Conservation (phyloP, 2,888 invertebrate genomes). For the Parascotia fuliginaria region DNA sequence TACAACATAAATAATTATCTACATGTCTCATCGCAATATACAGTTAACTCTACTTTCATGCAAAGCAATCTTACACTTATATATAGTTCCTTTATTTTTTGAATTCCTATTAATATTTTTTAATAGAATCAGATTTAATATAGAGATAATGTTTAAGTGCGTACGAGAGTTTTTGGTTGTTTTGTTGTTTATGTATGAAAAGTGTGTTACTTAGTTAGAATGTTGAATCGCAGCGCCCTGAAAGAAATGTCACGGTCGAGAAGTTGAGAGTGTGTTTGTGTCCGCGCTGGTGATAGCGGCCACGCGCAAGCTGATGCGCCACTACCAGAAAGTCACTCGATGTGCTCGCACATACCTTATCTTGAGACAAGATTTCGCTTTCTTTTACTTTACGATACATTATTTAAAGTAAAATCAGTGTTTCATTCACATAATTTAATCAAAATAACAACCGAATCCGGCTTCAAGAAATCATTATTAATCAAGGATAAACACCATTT, state of each 20-base stretch:
- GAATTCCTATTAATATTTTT: neutral
- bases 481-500: slow-evolving; percentile 68
- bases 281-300: slow-evolving; percentile 45
- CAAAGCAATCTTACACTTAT: neutral
- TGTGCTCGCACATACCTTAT: slow-evolving; percentile 50
- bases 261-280: slow-evolving; percentile 58
- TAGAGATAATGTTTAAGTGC: slow-evolving; percentile 28
- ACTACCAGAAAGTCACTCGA: slow-evolving; percentile 57
- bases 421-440: neutral
- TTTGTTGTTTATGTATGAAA: slow-evolving; percentile 37
- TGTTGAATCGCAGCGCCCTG: slow-evolving; percentile 65
- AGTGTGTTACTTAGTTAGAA: slow-evolving; percentile 69
- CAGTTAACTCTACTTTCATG: too few species aligned
- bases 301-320: slow-evolving; percentile 42
- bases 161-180: slow-evolving; percentile 17
- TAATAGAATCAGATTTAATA: slow-evolving; percentile 25
- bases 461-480: slow-evolving; percentile 39
- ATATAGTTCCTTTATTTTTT: neutral
- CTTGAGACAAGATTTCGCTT: slow-evolving; percentile 30
- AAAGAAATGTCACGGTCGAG: slow-evolving; percentile 78
- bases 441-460: slow-evolving; percentile 6
- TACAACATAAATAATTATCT: neutral
- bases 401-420: slow-evolving; percentile 22
- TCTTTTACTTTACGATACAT: slow-evolving; percentile 20
- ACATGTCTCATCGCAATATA: too few species aligned